Base-by-base conservation (phyloP, 2,888 invertebrate genomes). In the Ceriagrion tenellum region DNA sequence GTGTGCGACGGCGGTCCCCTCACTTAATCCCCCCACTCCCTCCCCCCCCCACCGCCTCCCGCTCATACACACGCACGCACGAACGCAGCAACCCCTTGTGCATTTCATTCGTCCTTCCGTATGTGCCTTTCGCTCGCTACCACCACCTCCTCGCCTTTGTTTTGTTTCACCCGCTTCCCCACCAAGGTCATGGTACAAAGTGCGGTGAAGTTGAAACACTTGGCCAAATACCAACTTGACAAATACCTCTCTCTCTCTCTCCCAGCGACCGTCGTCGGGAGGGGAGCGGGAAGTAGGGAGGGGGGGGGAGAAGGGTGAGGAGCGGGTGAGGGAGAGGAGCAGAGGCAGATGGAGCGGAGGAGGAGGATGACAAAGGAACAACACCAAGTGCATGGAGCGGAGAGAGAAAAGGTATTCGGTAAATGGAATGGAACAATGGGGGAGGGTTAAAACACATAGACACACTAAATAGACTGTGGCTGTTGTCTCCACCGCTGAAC, bases 171-270 rank as follows among this genome's bases (percentile, higher is more conserved):
- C 93, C 69, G 81, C 81, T 63, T 16, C 20, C 90, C 55, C n/a
- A n/a, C 93, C 93, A 93, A 93, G 93, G 93, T 93, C 93, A 69
- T 56, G 47, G 59, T 93, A 93, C 93, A 69, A 74, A 69, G 93
- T 93, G 93, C 93, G 93, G 93, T 93, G 74, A 93, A 93, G 93
- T 93, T 93, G 93, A 93, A 93, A 93, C 93, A 93, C 93, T 93
- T 93, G 93, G 93, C 93, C 93, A 93, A 93, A 93, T 93, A 81
- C 81, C 81, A 81, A 81, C 81, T 81, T 81, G 93, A 93, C 93
- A 93, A 93, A 93, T 69, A 69, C 69, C 47, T 81, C 81, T 81
- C 35, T 69, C 69, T 69, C 3, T 69, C n/a, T 35, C 30, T 16
- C 40, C 93, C 47, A 55, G 47, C 93, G 93, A 69, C 93, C 69